Base-by-base conservation (phyloP, 2,797 vertebrate species). In the Denticeps clupeoides region DNA sequence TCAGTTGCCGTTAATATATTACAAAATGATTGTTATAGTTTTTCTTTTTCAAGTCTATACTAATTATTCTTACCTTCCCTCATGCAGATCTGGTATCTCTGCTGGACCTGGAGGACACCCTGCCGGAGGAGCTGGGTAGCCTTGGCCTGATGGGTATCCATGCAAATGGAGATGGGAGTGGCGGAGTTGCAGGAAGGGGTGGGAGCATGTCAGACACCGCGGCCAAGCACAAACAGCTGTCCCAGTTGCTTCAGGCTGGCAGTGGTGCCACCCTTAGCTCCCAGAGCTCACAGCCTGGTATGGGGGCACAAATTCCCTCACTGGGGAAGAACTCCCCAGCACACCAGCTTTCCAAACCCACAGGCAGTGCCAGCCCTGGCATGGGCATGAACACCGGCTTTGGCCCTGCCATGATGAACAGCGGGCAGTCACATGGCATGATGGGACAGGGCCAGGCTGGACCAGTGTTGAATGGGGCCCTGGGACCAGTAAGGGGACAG, bases 151-250 rank as follows among this genome's bases (percentile, higher is more conserved):
- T 93, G 75, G 86, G 85, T 71, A 84, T 83, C 71, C 55, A 82
- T 24, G 77, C 77, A 2, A 81, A 76, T 4, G 74, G 62, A 1
- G 53, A 55, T 59, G 31, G 56, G 57, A 52, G 70, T 4, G 65
- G 47, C 1, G 58, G 60, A 15, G 7, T 45, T 2, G 42, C 45
- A 1, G 52, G 48, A 3, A 47, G 44, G 5, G 16, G 55, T 19
- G 73, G 75, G 60, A 83, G 88, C 15, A 82, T 89, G 63, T 87
- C 86, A 12, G 94, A 98, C 65, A 94, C 91, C 5, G 91, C 90
- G 15, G 89, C 93, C 53, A 98, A 97, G 77, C 94, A 97, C 78
- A 98, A 97, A 76, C 93, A 97, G 62, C 90, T 99, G 55, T 95
- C 95, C 0, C 93, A 99, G 72, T 92, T 99, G 40, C 85, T 98